Conservation (phyloP, 30 jellyfish, hydroid and myxozoan genomes). For the Aurelia sp. region DNA sequence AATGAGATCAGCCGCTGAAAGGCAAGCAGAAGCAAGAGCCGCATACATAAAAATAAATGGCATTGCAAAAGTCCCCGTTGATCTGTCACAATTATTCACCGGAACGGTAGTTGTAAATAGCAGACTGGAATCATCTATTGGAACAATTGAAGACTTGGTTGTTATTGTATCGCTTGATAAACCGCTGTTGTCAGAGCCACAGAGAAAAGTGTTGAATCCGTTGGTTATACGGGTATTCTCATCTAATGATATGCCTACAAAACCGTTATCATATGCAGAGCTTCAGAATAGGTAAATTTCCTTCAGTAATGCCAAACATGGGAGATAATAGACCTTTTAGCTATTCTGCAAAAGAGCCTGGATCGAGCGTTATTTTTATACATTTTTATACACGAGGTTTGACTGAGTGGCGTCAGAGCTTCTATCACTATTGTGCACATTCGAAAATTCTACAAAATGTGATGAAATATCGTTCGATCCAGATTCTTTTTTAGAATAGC, state of each 20-base stretch:
- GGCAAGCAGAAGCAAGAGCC: conserved; percentile 52
- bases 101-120: conserved; percentile 50
- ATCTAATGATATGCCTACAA: conserved; percentile 82
- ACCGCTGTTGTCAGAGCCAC: conserved; percentile 90
- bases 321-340: no score
- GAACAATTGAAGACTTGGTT: conserved; percentile 72
- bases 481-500: no score
- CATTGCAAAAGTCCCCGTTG: conserved; percentile 68
- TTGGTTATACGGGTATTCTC: conserved; percentile 64
- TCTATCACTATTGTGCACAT: no score
- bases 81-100: conserved; percentile 85
- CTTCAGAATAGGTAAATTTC: conserved; percentile 42
- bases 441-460: no score
- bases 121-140: conserved; percentile 47
- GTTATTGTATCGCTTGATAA: conserved; percentile 72
- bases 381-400: no score
- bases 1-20: conserved; percentile 37
- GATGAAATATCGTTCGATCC: no score
- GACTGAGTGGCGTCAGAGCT: no score
- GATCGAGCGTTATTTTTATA: no score
- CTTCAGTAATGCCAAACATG: no score
- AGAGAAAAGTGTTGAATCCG: conserved; percentile 81
- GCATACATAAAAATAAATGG: conserved; percentile 60
- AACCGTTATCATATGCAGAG: conserved; percentile 55
- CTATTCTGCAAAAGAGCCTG: no score